Percentiles rank a stretch among this genome's conserved stretches.
Evolutionary conservation across 2,797 vertebrate genomes (phyloP).

Genomic region (Nannoperca australis): DNA sequence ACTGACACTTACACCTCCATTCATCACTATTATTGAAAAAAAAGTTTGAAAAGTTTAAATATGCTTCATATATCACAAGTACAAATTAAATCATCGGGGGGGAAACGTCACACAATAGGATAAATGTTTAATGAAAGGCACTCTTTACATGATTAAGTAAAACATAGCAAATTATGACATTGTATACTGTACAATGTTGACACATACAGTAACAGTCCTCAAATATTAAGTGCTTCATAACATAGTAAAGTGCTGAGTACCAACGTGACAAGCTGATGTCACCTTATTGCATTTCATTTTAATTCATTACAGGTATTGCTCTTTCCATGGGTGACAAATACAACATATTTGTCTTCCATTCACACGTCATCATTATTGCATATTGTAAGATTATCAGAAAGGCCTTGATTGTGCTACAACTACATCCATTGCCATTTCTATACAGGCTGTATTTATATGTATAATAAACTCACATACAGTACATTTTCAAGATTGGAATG

Average conservation of each 20-base stretch:
- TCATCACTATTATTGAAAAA: slow-evolving; percentile 27
- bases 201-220: slow-evolving; percentile 77
- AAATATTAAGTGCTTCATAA: slow-evolving; percentile 69
- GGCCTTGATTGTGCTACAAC: slow-evolving; percentile 59
- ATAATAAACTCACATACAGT: slow-evolving; percentile 67
- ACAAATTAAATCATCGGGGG: slow-evolving; percentile 26
- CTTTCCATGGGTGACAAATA: slow-evolving; percentile 40
- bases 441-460: slow-evolving; percentile 59
- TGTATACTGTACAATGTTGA: slow-evolving; percentile 68
- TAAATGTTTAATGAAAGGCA: slow-evolving; percentile 88
- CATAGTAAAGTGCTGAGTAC: slow-evolving; percentile 79
- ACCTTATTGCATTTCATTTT: slow-evolving; percentile 66
- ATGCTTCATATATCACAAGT: background rate
- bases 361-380: slow-evolving; percentile 57
- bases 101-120: slow-evolving; percentile 50
- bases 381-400: slow-evolving; percentile 67
- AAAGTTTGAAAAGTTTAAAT: slow-evolving; percentile 16
- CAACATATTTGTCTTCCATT: slow-evolving; percentile 13
- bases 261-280: slow-evolving; percentile 50
- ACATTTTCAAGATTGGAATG: slow-evolving; percentile 62
- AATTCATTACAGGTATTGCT: slow-evolving; percentile 58
- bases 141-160: slow-evolving; percentile 82
- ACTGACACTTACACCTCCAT: slow-evolving; percentile 48
- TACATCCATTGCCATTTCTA: slow-evolving; percentile 58
- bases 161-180: slow-evolving; percentile 75